Percentiles rank a stretch among this genome's conserved stretches.
These are phyloP conservation scores for Drosophila cognata DNA, from an alignment of 2,888 invertebrate species.

Conservation along the genomic window DNA sequence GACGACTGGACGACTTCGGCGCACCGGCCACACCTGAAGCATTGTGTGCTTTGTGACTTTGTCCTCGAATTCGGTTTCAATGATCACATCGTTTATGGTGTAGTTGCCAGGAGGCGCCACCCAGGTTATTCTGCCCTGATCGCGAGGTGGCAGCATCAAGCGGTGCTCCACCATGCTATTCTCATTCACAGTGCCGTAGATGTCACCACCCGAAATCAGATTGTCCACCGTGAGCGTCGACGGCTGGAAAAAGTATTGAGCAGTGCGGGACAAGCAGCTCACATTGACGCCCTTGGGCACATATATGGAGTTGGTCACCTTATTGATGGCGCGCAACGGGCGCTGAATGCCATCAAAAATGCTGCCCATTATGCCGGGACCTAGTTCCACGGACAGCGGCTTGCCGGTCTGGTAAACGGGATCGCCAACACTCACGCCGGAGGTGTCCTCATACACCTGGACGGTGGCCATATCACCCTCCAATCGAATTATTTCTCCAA, in stretches of 20 bases:
- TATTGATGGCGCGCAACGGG: conserved; percentile 97
- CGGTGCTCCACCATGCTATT: conserved; percentile 98
- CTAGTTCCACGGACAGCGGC: conserved; percentile 98
- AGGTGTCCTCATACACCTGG: conserved; percentile 98
- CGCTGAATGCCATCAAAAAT: conserved; percentile 99
- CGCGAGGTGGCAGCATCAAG: conserved; percentile 96
- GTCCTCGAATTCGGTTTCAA: conserved; percentile 99
- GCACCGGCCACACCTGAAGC: conserved; percentile 99
- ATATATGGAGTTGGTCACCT: conserved; percentile 97
- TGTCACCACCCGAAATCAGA: conserved; percentile 98
- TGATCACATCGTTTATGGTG: conserved; percentile 94
- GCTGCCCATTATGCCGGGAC: conserved; percentile 99
- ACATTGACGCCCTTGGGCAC: conserved; percentile 99
- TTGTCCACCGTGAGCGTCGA: conserved; percentile 92
- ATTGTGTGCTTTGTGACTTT: conserved; percentile 95
- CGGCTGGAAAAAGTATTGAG: conserved; percentile 96
- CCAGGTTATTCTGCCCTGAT: conserved; percentile 97
- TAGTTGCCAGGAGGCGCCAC: conserved; percentile 97
- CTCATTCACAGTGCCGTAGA: conserved; percentile 97
- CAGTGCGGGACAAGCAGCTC: conserved; percentile 92
- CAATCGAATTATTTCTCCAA: conserved; percentile 99
- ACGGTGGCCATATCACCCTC: conserved; percentile 99
- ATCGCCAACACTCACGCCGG: conserved; percentile 99
- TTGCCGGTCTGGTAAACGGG: conserved; percentile 99
- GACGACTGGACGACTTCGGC: conserved; percentile 96